A percentile compares a stretch with the other conserved stretches of the same genome.
Evolutionary conservation across 2,797 vertebrate species (phyloP).

Genomic region (Pogoniulus pusillus): DNA sequence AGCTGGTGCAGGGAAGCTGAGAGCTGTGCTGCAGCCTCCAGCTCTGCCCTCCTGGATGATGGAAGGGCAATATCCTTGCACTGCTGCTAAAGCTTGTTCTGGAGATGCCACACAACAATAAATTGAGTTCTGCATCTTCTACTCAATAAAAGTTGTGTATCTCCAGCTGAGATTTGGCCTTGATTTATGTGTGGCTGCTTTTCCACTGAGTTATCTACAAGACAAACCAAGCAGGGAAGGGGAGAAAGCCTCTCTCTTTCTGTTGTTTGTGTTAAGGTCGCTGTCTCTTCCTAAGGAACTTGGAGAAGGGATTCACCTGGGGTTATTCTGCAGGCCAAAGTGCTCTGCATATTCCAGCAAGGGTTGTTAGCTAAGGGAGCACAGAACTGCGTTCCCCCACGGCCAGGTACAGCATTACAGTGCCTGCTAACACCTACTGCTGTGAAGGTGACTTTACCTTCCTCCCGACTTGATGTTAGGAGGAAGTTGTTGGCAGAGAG

Average conservation of each 20-base stretch:
- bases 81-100: neutral
- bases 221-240: neutral
- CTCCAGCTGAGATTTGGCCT: conserved; percentile 17
- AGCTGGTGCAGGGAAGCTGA: neutral
- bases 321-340: neutral
- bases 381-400: neutral
- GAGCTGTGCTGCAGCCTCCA: neutral
- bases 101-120: neutral
- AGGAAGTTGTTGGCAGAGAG: too few relatives aligned
- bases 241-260: neutral
- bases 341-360: neutral
- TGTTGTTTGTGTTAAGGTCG: neutral
- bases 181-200: conserved; percentile 32
- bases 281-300: neutral
- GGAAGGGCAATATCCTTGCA: neutral
- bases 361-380: neutral
- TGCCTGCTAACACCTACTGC: neutral
- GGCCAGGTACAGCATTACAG: neutral
- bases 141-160: conserved; percentile 38
- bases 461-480: too few relatives aligned
- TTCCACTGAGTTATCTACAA: conserved; percentile 29
- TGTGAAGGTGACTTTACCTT: neutral
- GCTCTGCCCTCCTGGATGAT: conserved; percentile 12
- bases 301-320: neutral
- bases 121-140: conserved; percentile 30